Base-by-base conservation (phyloP, 1,140 invertebrate genomes). In the Planococcus citri region DNA sequence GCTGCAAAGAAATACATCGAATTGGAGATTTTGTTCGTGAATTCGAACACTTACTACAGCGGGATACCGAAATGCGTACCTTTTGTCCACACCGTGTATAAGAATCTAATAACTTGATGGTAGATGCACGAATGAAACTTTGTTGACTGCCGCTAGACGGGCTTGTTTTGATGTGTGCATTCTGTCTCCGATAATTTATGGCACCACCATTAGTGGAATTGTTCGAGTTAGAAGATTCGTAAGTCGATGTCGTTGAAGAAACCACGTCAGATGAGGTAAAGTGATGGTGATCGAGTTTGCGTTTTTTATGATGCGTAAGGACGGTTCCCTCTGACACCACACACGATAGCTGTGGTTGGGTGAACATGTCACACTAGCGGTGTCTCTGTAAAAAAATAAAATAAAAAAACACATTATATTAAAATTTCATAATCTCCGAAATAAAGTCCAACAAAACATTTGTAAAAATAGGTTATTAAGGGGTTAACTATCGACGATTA, bases 81-180 rank as follows among this genome's bases (percentile, higher is more conserved):
- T 87, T 85, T 77, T 86, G 84, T 76, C 85, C 84, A 77, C 84
- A 85, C 76, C 85, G 84, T 74, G 87, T 85, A 76, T 87, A 86
- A 72, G 84, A 84, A 76, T 88, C 87, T 82, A 88, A 78, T 73
- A 87, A 80, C 80, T 88, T 88, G 77, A 87, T 87, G 73, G 86
- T 86, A 70, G 85, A 87, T 73, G 86, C 83, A 74, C 85, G 82
- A 74, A 87, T 83, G 77, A 85, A 82, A 75, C 83, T 84, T 75
- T 86, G 84, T 71, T 71, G 69, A 69, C 68, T 69, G 58, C 51
- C 69, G 69, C 38, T 69, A 8, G 68, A 69, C 14, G 72, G 72
- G 60, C 70, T 71, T n/a, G 60, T 64, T 27, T 73, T 71, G 24
- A 70, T 71, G 67, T 71, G 69, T n/a, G 69, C 60, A 70, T 69